These are phyloP conservation scores for Suncus etruscus DNA, from an alignment of 2,113 vertebrate species.

Conservation along the genomic window DNA sequence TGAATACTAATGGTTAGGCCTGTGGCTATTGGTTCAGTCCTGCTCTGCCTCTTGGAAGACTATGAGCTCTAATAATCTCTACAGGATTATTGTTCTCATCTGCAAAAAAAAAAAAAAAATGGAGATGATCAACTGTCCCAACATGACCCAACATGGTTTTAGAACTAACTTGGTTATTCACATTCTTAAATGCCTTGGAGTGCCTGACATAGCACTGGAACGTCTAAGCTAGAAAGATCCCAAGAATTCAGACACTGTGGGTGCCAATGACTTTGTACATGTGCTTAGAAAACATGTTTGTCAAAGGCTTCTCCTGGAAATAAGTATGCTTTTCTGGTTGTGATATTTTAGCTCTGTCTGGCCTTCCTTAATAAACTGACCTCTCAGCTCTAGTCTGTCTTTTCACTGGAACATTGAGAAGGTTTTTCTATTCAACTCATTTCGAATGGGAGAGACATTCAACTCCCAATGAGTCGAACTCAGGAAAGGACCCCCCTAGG, in stretches of 20 bases:
- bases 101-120: conserved; percentile 40
- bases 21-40: neutral
- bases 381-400: neutral
- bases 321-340: neutral
- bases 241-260: neutral
- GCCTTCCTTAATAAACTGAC: neutral
- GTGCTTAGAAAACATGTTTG: neutral
- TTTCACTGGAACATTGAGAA: conserved; percentile 6
- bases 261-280: neutral
- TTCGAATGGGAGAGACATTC: too few species aligned
- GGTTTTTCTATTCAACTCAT: too few species aligned
- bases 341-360: neutral
- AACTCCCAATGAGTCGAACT: too few species aligned
- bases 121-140: too few species aligned
- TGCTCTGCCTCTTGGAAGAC: neutral
- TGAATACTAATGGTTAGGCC: fast-evolving
- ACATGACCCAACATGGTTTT: neutral
- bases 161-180: too few species aligned
- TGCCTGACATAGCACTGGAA: neutral
- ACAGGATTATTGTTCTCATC: neutral
- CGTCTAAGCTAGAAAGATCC: neutral
- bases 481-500: neutral
- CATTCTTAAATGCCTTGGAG: neutral
- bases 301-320: neutral
- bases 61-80: neutral